Evolutionary conservation across 2,113 vertebrate genomes (phyloP).

Genomic region (Hydropotes inermis): DNA sequence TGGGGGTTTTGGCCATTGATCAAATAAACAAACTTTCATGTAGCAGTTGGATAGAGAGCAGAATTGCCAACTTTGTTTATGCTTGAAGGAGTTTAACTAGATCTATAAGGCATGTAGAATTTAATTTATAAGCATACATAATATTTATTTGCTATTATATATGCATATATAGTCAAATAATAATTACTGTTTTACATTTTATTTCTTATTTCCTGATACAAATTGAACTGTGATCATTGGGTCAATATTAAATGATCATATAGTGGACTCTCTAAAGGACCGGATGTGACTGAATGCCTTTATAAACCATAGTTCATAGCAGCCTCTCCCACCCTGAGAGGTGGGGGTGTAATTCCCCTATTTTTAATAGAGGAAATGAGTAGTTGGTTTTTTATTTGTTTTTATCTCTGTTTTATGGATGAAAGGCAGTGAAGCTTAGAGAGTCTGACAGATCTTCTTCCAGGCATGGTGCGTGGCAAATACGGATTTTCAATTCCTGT

Average conservation of each 20-base stretch:
- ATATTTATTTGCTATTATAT: neutral
- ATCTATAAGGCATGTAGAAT: neutral
- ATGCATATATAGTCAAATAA: neutral
- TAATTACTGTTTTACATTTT: neutral
- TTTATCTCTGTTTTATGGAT: neutral
- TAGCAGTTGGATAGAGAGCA: neutral
- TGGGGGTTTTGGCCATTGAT: neutral
- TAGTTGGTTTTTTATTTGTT: neutral
- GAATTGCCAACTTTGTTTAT: neutral
- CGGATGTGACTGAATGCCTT: neutral
- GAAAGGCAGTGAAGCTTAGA: neutral
- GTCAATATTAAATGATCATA: neutral
- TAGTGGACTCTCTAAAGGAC: neutral
- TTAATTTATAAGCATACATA: neutral
- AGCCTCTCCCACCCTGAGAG: neutral
- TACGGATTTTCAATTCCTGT: neutral
- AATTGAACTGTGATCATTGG: neutral
- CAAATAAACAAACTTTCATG: neutral
- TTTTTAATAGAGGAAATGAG: neutral
- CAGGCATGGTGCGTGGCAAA: neutral
- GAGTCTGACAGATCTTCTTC: neutral
- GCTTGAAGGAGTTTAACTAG: neutral
- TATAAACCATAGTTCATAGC: neutral
- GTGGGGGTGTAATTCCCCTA: neutral
- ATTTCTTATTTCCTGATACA: neutral